A percentile compares a stretch with the other conserved stretches of the same genome.
These are phyloP conservation scores for Coturnix japonica DNA, from an alignment of 2,113 vertebrate genomes.

Conservation along the genomic window DNA sequence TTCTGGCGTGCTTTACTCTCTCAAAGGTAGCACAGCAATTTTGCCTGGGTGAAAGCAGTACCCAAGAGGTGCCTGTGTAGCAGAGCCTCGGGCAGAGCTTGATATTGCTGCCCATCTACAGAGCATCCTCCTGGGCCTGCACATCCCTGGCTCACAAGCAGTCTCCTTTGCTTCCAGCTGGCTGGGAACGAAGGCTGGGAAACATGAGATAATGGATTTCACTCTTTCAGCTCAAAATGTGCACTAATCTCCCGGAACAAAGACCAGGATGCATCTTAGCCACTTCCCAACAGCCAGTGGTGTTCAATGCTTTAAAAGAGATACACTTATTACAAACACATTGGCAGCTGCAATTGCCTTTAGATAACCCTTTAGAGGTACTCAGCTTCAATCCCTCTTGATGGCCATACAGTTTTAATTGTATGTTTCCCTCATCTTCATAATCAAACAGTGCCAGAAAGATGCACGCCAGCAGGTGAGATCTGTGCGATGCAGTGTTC, in stretches of 20 bases:
- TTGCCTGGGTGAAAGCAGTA: background rate
- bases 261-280: background rate
- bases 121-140: background rate
- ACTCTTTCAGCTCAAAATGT: rapidly evolving
- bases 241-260: background rate
- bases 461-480: background rate
- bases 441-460: rapidly evolving
- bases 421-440: background rate
- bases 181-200: background rate
- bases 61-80: rapidly evolving
- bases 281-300: background rate
- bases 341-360: background rate
- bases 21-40: rapidly evolving
- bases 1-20: rapidly evolving
- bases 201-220: rapidly evolving
- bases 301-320: background rate
- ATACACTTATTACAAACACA: background rate
- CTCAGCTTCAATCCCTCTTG: background rate
- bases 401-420: background rate
- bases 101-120: background rate
- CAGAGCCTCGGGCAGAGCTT: background rate
- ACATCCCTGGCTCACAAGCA: rapidly evolving
- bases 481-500: rapidly evolving
- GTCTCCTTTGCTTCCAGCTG: background rate
- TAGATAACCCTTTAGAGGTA: background rate